phyloP scores from a whole-genome alignment of 2,797 vertebrate species.

The Neoniphon sammara region DNA sequence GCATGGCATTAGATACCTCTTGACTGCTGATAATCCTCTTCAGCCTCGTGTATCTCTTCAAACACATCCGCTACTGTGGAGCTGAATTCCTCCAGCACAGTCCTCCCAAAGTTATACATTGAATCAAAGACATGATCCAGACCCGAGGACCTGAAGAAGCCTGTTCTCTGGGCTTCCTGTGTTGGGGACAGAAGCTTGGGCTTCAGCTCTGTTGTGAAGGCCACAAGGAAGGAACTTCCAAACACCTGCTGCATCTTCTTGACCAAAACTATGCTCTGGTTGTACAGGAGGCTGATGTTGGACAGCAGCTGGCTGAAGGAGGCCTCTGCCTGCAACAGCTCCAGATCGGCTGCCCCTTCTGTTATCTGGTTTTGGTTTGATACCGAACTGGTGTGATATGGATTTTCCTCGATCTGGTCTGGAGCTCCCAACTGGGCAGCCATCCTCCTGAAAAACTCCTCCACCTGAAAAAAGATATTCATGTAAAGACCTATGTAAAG shows the following conservation, averaged over 20 bases:
- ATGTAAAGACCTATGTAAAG: no score
- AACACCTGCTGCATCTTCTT: conserved; percentile 81
- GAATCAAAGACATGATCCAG: conserved; percentile 76
- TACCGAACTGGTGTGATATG: background rate
- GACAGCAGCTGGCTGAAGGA: conserved; percentile 78
- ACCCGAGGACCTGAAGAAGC: conserved; percentile 68
- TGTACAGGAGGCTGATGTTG: conserved; percentile 79
- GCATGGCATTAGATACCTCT: conserved; percentile 70
- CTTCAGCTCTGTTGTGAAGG: conserved; percentile 78
- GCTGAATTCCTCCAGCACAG: conserved; percentile 79
- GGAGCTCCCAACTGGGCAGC: conserved; percentile 76
- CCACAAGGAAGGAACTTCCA: conserved; percentile 80
- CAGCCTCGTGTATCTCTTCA: conserved; percentile 68
- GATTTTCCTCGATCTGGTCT: conserved; percentile 52
- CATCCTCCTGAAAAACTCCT: conserved; percentile 84
- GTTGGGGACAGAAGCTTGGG: conserved; percentile 56
- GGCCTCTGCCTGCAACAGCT: conserved; percentile 79
- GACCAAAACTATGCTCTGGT: conserved; percentile 79
- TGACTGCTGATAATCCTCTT: conserved; percentile 63
- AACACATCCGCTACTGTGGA: conserved; percentile 74
- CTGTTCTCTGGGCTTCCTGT: conserved; percentile 22
- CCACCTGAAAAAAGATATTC: conserved; percentile 72
- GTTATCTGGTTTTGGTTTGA: conserved; percentile 18
- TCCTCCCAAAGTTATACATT: conserved; percentile 83
- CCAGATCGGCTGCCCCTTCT: conserved; percentile 62